Evolutionary conservation across 2,888 invertebrate species (phyloP), one percentile per base, ranked within the genome.

Genomic region (Cosmia trapezina): DNA sequence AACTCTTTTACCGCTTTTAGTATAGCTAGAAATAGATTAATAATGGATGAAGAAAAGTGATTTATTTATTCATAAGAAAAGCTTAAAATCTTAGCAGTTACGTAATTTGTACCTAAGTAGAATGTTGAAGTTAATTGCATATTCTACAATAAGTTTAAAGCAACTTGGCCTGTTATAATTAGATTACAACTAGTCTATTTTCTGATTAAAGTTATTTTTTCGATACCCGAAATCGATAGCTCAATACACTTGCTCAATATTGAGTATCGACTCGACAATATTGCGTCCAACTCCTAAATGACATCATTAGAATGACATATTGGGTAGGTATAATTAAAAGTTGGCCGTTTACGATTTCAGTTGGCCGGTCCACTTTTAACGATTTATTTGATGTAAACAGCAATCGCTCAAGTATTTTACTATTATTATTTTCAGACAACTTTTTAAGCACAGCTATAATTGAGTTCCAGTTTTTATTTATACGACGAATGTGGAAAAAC

Each of bases 291-390:
- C 17, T n/a, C n/a, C n/a, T 37, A 45, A 53, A 60, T 62, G 17
- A 45, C 45, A 11, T 41, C 0, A 54, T 47, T 47, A n/a, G 28
- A 41, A 63, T 47, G 12, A 41, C 19, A 19, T 22, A 65, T 33
- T 22, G 33, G 33, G 33, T 73, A 33, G 33, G 76, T 65, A 56
- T 43, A 33, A n/a, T 76, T 41, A 47, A 65, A 73, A 43, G n/a
- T 14, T 66, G 33, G 33, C n/a, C 43, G 33, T 66, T 56, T 56
- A 56, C 22, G 11, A 65, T 56, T 76, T 33, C 14, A 19, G 33
- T 22, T 56, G 33, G 8, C 28, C 6, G 19, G 41, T 33, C 5
- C 19, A 19, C 5, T 5, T 19, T 76, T 33, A 14, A 33, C 47
- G 33, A 19, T 14, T 76, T 28, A 28, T 41, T 61, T 53, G 22